Percentiles rank a stretch among this genome's conserved stretches.
phyloP scores from a whole-genome alignment of 2,113 vertebrate genomes.

The Laticauda laticaudata region DNA sequence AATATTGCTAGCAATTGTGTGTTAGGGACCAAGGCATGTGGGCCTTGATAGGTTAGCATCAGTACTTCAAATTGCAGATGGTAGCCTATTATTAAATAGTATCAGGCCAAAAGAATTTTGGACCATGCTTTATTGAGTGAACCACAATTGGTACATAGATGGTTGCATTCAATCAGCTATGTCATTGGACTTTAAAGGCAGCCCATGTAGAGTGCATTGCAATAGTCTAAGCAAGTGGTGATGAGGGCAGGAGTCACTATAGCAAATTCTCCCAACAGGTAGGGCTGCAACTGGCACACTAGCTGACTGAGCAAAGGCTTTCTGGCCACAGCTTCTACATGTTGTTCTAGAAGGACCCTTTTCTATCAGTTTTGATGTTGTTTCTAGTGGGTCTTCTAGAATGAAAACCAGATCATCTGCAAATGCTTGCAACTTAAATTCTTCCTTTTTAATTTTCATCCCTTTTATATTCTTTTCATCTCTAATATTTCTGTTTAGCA shows the following conservation, averaged over 20 bases:
- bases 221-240: background rate
- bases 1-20: background rate
- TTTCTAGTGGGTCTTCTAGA: too few species aligned
- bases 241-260: background rate
- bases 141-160: background rate
- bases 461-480: too few species aligned
- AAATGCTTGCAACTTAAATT: too few species aligned
- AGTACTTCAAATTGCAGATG: background rate
- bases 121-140: background rate
- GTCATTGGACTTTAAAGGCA: background rate
- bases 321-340: background rate
- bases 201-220: background rate
- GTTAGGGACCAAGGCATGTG: background rate
- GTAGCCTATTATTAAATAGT: background rate
- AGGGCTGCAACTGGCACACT: background rate
- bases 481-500: too few species aligned
- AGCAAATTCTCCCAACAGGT: background rate
- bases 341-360: background rate
- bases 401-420: too few species aligned
- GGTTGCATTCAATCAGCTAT: background rate
- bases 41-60: background rate
- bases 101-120: background rate
- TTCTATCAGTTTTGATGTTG: too few species aligned
- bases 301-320: background rate
- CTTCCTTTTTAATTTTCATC: too few species aligned